These are phyloP conservation scores for Varroa destructor DNA, from an alignment of 1,140 invertebrate species.

Conservation along the genomic window DNA sequence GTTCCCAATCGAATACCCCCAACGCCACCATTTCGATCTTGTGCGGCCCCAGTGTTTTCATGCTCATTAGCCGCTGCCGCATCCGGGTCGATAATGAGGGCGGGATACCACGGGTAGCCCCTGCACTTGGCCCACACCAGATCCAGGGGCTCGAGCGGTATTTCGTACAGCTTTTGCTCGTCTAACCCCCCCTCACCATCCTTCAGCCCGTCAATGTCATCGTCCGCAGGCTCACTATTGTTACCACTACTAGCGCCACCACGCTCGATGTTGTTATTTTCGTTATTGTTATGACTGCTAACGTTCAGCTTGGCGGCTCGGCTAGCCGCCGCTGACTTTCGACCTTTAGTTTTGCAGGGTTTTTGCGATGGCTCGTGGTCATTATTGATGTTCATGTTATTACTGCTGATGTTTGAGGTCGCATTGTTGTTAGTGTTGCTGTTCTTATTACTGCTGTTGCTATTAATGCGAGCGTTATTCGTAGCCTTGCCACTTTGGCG, in stretches of 20 bases:
- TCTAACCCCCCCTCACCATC: conserved; percentile 1
- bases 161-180: conserved; percentile 31
- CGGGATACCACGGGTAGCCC: conserved; percentile 92
- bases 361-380: too few relatives aligned
- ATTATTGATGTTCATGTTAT: too few relatives aligned
- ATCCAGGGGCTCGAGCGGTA: conserved; percentile 60
- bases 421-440: too few relatives aligned
- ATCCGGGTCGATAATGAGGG: conserved; percentile 48
- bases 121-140: conserved; percentile 92
- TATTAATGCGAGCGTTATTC: too few relatives aligned
- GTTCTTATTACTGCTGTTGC: too few relatives aligned
- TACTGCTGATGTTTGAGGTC: too few relatives aligned
- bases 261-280: not conserved
- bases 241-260: conserved; percentile 28
- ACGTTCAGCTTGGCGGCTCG: too few relatives aligned
- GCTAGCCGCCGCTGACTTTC: too few relatives aligned
- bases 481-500: too few relatives aligned
- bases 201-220: too few relatives aligned
- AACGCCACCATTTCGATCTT: not conserved
- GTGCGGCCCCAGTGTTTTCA: not conserved
- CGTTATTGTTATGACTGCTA: not conserved
- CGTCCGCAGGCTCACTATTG: conserved; percentile 33
- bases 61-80: not conserved
- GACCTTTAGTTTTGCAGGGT: too few relatives aligned
- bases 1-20: not conserved